Evolutionary conservation across 2,888 invertebrate species (phyloP).

Genomic region (Epsilonema sp.): DNA sequence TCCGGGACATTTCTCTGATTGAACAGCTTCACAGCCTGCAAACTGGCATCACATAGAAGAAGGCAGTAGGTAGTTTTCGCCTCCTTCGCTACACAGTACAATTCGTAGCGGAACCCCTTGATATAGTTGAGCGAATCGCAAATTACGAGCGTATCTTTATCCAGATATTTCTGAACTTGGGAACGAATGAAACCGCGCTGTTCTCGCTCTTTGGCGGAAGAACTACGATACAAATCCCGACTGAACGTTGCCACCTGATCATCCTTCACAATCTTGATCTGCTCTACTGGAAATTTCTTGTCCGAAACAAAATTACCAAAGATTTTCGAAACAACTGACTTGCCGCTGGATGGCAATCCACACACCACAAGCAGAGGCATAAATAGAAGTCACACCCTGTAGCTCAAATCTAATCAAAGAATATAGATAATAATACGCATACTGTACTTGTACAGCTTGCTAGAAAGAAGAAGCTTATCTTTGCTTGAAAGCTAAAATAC

Average conservation of each 20-base stretch:
- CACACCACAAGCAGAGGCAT: background rate
- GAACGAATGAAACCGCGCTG: constrained; percentile 18
- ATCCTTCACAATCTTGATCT: background rate
- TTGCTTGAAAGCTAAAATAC: no score
- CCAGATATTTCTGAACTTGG: constrained; percentile 16
- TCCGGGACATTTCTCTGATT: no score
- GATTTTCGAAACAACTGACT: background rate
- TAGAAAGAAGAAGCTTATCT: no score
- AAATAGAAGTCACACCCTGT: no score
- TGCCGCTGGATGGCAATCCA: background rate
- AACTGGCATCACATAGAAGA: constrained; percentile 51
- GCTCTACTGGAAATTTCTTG: background rate
- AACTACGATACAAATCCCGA: background rate
- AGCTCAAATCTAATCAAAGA: no score
- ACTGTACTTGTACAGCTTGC: no score
- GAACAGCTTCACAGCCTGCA: constrained; percentile 41
- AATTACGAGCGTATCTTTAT: constrained; percentile 55
- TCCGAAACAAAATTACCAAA: background rate
- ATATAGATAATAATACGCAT: no score
- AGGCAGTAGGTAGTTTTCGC: constrained; percentile 75
- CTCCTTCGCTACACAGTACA: constrained; percentile 74
- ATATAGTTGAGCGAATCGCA: constrained; percentile 86
- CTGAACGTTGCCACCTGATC: background rate
- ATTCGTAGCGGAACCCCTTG: constrained; percentile 84
- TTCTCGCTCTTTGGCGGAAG: constrained; percentile 17